Evolutionary conservation across 2,113 vertebrate species (phyloP).

Genomic region (Connochaetes taurinus): DNA sequence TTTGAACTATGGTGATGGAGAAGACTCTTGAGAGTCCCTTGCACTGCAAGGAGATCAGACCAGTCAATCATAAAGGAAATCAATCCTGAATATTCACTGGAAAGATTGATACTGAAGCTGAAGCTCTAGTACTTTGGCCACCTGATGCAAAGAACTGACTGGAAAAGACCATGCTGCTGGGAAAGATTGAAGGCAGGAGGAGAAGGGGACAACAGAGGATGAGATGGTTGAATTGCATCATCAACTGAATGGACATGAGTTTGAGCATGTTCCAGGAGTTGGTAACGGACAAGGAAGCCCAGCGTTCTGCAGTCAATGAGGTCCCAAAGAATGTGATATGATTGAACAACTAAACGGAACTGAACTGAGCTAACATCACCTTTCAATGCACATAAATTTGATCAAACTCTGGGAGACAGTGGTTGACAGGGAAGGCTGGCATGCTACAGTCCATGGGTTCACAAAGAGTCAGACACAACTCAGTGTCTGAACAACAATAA

Average conservation of each 20-base stretch:
- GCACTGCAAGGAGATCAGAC: background rate
- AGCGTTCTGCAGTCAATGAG: background rate
- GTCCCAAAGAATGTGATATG: background rate
- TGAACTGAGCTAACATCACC: background rate
- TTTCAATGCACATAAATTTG: background rate
- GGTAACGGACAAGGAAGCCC: background rate
- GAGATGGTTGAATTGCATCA: too few relatives aligned
- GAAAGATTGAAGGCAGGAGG: too few relatives aligned
- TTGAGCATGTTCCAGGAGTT: too few relatives aligned
- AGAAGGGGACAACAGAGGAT: background rate
- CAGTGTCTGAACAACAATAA: background rate
- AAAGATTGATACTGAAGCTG: background rate
- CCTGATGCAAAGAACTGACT: background rate
- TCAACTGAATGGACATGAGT: too few relatives aligned
- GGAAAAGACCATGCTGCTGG: background rate
- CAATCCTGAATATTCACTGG: background rate
- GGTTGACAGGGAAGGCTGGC: background rate
- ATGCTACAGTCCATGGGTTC: background rate
- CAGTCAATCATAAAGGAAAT: background rate
- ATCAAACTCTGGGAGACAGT: background rate
- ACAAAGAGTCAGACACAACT: background rate
- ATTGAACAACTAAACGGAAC: background rate
- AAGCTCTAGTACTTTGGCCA: background rate
- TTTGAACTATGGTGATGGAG: background rate
- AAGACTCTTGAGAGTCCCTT: background rate